These are phyloP conservation scores for Psittacara wagleri DNA, from an alignment of 2,113 vertebrate species.

Conservation along the genomic window DNA sequence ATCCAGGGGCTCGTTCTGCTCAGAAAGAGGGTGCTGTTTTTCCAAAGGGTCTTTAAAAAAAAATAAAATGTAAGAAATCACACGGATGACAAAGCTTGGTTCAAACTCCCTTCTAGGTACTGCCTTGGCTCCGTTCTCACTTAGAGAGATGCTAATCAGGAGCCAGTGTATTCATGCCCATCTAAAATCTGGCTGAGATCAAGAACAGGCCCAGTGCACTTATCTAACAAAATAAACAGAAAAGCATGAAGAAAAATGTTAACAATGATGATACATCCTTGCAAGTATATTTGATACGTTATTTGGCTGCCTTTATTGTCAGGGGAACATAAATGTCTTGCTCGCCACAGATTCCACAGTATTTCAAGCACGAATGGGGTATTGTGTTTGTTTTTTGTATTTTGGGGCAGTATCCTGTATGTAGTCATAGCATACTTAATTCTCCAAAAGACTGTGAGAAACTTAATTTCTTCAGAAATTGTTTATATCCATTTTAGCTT, in stretches of 20 bases:
- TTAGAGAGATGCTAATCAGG: neutral
- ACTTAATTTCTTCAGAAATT: conserved; percentile 26
- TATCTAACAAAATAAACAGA: conserved; percentile 7
- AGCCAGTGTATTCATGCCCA: neutral
- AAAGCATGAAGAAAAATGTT: conserved; percentile 36
- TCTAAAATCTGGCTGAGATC: neutral
- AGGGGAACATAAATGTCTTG: conserved; percentile 22
- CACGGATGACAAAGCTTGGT: neutral
- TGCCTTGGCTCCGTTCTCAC: neutral
- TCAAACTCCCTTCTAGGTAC: neutral
- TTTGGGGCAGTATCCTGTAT: neutral
- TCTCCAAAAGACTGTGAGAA: conserved; percentile 62
- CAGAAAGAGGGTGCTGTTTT: neutral
- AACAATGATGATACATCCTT: neutral
- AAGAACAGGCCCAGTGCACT: neutral
- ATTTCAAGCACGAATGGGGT: neutral
- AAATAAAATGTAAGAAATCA: neutral
- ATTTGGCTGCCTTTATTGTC: conserved; percentile 17
- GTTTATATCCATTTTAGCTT: conserved; percentile 56
- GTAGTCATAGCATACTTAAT: conserved; percentile 37
- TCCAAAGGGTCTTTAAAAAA: neutral
- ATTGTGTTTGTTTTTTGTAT: neutral
- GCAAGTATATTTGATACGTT: conserved; percentile 2
- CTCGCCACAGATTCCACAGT: conserved; percentile 13
- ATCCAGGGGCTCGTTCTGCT: neutral